Evolutionary conservation across 2,113 vertebrate genomes (phyloP).

Genomic region (Pseudopipra pipra): DNA sequence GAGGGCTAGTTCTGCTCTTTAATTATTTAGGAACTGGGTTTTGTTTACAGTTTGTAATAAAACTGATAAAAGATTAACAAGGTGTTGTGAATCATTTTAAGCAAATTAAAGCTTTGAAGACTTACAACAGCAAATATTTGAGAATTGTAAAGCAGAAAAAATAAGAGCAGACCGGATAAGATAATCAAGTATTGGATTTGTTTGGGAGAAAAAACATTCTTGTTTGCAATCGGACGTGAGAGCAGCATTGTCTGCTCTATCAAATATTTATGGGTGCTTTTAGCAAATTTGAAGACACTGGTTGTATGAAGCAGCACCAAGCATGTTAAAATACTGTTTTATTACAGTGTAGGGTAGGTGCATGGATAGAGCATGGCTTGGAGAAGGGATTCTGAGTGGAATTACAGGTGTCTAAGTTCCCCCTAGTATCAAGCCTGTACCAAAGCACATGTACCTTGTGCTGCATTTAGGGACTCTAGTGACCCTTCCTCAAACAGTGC

Average conservation of each 20-base stretch:
- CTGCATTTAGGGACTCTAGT: neutral
- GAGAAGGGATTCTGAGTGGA: neutral
- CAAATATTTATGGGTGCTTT: slow-evolving; percentile 47
- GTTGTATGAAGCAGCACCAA: neutral
- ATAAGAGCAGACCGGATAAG: neutral
- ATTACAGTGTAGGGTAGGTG: neutral
- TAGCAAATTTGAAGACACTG: slow-evolving; percentile 24
- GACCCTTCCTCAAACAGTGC: neutral
- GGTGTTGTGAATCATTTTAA: slow-evolving; percentile 58
- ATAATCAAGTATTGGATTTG: slow-evolving; percentile 42
- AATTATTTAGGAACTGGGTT: slow-evolving; percentile 71
- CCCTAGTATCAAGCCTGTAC: neutral
- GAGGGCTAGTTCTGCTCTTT: slow-evolving; percentile 49
- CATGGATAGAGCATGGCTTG: neutral
- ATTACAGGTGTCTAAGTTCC: neutral
- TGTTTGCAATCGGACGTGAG: slow-evolving; percentile 1
- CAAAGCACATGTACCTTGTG: fast-evolving
- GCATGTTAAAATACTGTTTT: neutral
- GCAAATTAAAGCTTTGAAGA: slow-evolving; percentile 55
- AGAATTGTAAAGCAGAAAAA: slow-evolving; percentile 12
- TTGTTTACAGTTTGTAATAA: slow-evolving; percentile 73
- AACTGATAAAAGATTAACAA: slow-evolving; percentile 71
- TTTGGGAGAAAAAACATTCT: neutral
- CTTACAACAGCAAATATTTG: slow-evolving; percentile 54
- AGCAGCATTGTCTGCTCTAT: neutral